Conservation (phyloP, 1,140 invertebrate genomes). For the Sitophilus oryzae region DNA sequence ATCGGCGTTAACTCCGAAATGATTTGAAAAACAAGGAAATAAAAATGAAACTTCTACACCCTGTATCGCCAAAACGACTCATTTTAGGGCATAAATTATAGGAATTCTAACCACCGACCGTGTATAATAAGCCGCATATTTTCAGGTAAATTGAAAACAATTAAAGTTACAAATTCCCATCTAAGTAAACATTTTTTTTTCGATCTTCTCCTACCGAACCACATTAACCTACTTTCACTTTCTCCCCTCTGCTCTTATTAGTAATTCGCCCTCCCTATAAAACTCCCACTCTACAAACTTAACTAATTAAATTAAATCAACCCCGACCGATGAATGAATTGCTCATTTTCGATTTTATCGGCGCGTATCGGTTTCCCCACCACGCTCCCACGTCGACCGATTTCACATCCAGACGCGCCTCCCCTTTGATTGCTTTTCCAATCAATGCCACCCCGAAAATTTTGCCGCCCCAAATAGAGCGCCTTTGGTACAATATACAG, state of each 20-base stretch:
- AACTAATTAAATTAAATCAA: constrained; percentile 9
- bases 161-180: too few species aligned
- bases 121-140: too few species aligned
- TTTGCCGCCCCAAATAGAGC: background rate
- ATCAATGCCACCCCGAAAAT: constrained; percentile 6
- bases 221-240: constrained; percentile 1
- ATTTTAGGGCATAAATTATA: too few species aligned
- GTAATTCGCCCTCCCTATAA: background rate
- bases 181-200: too few species aligned
- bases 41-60: too few species aligned
- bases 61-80: too few species aligned
- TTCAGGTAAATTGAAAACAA: too few species aligned
- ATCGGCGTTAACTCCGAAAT: too few species aligned
- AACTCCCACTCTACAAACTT: background rate
- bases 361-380: constrained; percentile 7
- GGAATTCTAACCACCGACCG: too few species aligned
- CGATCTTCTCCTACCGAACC: background rate
- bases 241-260: too few species aligned
- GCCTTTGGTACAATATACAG: background rate
- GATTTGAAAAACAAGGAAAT: too few species aligned
- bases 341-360: constrained; percentile 6
- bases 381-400: too few species aligned
- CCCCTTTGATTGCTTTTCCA: constrained; percentile 13
- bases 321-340: constrained; percentile 1
- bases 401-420: constrained; percentile 9